These are phyloP conservation scores for Diadophis punctatus DNA, from an alignment of 2,113 vertebrate species.

Conservation along the genomic window DNA sequence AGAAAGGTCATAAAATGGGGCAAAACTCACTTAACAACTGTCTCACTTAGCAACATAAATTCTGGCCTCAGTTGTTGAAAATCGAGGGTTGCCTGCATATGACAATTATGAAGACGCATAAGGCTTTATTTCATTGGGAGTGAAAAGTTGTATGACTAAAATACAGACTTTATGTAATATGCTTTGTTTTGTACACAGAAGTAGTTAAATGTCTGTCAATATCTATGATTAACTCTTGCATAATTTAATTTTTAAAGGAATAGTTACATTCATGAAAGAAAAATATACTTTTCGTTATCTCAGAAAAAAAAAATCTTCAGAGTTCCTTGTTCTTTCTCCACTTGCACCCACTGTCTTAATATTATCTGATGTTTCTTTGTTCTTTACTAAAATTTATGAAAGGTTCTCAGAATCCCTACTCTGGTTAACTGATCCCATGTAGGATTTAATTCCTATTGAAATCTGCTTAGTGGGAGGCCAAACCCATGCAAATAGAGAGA, in stretches of 20 bases:
- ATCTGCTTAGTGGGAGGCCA: constrained; percentile 18
- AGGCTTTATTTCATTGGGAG: not conserved
- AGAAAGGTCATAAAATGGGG: no score
- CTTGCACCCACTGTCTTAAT: not conserved
- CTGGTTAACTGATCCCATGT: not conserved
- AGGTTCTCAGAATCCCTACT: not conserved
- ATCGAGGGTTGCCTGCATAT: not conserved
- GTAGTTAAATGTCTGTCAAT: not conserved
- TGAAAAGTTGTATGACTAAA: not conserved
- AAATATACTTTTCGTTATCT: not conserved
- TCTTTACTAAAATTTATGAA: constrained; percentile 6
- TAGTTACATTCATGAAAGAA: not conserved
- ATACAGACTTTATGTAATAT: not conserved
- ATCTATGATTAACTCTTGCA: not conserved
- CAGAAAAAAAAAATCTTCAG: not conserved
- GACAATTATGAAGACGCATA: not conserved
- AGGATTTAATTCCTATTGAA: constrained; percentile 8
- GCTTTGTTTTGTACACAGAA: not conserved
- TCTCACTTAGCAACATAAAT: not conserved
- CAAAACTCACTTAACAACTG: not conserved
- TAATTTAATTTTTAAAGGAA: not conserved
- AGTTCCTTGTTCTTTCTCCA: not conserved
- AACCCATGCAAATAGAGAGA: constrained; percentile 16
- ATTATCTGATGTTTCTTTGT: not conserved
- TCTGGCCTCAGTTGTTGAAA: not conserved